phyloP scores from a whole-genome alignment of 2,888 invertebrate species.

The Electrophaes corylata region DNA sequence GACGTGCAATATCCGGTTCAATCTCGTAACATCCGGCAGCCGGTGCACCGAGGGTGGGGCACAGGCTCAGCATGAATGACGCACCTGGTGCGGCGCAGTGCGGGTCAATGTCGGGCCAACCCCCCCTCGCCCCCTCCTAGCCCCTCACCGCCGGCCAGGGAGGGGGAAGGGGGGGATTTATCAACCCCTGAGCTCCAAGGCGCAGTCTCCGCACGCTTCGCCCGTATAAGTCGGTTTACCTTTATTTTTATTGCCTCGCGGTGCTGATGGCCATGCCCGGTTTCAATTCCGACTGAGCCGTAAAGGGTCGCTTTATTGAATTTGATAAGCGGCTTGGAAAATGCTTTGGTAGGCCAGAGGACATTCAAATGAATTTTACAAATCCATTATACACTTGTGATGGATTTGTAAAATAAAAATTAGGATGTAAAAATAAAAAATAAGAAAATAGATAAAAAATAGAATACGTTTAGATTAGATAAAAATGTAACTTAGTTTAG shows the following conservation, averaged over 20 bases:
- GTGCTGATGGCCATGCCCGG: constrained; percentile 47
- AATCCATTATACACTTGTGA: neutral
- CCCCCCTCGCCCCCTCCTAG: constrained; percentile 13
- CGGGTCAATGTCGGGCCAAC: constrained; percentile 70
- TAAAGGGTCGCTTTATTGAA: constrained; percentile 24
- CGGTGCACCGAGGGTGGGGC: constrained; percentile 42
- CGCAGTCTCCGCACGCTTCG: constrained; percentile 34
- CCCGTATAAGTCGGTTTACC: constrained; percentile 50
- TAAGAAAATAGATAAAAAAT: no score
- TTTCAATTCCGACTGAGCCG: constrained; percentile 43
- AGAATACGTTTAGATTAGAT: no score
- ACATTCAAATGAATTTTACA: neutral
- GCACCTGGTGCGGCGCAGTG: constrained; percentile 62
- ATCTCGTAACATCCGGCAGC: constrained; percentile 44
- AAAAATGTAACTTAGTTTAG: no score
- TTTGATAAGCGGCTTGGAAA: neutral
- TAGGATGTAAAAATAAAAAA: no score
- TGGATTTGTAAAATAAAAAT: no score
- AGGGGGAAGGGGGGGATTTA: no score
- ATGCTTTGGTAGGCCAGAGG: neutral
- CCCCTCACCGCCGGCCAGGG: no score
- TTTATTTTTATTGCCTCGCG: constrained; percentile 47
- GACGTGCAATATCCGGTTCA: constrained; percentile 41
- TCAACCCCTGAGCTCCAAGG: constrained; percentile 10
- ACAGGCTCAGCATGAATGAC: no score